These are phyloP conservation scores for Octopus sinensis DNA, from an alignment of 1,140 invertebrate genomes.

Conservation along the genomic window DNA sequence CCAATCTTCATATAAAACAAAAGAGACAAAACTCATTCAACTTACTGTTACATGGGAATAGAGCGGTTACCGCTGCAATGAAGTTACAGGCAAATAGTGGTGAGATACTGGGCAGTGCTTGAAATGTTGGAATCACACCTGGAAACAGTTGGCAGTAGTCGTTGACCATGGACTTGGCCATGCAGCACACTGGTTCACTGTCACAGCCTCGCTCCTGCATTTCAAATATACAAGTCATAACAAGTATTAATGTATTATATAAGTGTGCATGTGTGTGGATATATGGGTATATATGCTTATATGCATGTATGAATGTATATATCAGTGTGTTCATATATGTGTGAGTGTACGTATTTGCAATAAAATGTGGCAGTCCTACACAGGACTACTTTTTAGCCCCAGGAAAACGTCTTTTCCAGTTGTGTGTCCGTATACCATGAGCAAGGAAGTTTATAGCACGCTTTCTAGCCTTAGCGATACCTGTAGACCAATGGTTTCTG, in stretches of 20 bases:
- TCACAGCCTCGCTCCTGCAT: slow-evolving; percentile 42
- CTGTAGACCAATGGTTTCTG: no score
- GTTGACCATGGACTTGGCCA: slow-evolving; percentile 42
- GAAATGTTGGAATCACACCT: slow-evolving; percentile 39
- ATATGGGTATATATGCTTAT: no score
- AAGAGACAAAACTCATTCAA: background rate
- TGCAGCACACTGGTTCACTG: slow-evolving; percentile 38
- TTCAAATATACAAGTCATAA: background rate
- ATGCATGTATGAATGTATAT: no score
- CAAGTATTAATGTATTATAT: background rate
- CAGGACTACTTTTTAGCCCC: no score
- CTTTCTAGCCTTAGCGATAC: no score
- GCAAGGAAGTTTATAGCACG: no score
- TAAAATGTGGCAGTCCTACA: no score
- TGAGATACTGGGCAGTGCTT: slow-evolving; percentile 41
- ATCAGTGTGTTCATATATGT: no score
- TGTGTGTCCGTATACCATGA: no score
- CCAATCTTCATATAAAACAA: no score
- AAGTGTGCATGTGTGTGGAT: background rate
- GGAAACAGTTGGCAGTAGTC: slow-evolving; percentile 49
- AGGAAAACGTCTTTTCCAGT: no score
- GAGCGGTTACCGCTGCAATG: slow-evolving; percentile 44
- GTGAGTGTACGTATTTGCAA: no score
- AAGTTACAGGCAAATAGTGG: slow-evolving; percentile 51
- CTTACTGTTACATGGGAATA: slow-evolving; percentile 43